Percentiles rank a stretch among this genome's conserved stretches.
phyloP scores from a whole-genome alignment of 2,113 vertebrate genomes.

The Eubucco bourcierii region DNA sequence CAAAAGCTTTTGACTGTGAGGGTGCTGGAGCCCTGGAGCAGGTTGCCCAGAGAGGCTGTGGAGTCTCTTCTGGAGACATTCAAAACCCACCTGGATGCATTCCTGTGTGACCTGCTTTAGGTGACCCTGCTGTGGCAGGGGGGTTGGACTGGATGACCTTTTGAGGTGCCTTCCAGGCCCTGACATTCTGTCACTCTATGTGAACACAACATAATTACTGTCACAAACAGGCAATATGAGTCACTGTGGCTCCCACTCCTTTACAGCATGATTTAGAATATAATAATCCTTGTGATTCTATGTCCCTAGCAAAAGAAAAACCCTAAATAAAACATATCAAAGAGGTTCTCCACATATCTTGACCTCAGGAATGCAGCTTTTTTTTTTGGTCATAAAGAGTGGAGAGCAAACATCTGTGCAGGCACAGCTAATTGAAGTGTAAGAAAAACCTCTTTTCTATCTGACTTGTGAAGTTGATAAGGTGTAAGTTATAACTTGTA shows the following conservation, averaged over 20 bases:
- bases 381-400: neutral
- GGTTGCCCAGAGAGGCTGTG: too few species aligned
- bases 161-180: too few species aligned
- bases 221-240: neutral
- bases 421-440: slow-evolving; percentile 23
- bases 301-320: neutral
- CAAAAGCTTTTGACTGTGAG: too few species aligned
- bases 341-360: slow-evolving; percentile 27
- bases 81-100: too few species aligned
- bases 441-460: slow-evolving; percentile 24
- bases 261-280: neutral
- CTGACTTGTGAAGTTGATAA: slow-evolving; percentile 30
- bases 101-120: too few species aligned
- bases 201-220: neutral
- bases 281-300: neutral
- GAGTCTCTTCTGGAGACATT: too few species aligned
- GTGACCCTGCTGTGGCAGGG: too few species aligned
- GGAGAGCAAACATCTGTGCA: neutral
- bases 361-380: slow-evolving; percentile 40
- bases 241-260: neutral
- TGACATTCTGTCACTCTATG: too few species aligned
- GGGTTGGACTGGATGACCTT: too few species aligned
- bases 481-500: slow-evolving; percentile 51
- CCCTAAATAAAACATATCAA: slow-evolving; percentile 11
- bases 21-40: too few species aligned